Evolutionary conservation across 2,113 vertebrate species (phyloP).

Genomic region (Apodemus speciosus): DNA sequence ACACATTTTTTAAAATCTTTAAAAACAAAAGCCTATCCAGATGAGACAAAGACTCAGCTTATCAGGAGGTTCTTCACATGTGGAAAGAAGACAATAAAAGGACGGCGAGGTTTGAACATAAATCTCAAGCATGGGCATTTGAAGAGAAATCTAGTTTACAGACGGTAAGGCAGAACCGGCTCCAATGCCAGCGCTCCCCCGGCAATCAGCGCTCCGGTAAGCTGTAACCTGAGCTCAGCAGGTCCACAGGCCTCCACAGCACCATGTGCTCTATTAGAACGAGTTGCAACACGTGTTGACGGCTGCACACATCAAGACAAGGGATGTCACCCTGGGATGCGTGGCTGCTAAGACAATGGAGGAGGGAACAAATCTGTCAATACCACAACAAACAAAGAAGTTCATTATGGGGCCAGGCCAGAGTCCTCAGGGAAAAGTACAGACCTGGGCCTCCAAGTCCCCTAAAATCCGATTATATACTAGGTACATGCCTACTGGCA

Average conservation of each 20-base stretch:
- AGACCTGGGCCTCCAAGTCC: background rate
- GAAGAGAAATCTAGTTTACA: background rate
- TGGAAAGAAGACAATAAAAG: background rate
- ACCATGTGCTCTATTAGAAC: background rate
- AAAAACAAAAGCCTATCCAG: background rate
- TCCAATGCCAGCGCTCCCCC: slow-evolving; percentile 24
- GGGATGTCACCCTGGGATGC: background rate
- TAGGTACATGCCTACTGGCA: background rate
- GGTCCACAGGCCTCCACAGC: slow-evolving; percentile 39
- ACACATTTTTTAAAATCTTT: background rate
- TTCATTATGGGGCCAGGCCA: background rate
- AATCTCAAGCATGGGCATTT: background rate
- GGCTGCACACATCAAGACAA: slow-evolving; percentile 32
- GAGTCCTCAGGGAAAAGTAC: background rate
- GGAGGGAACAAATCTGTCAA: background rate
- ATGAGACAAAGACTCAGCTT: background rate
- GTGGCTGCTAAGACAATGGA: background rate
- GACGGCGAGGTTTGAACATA: background rate
- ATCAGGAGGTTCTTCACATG: background rate
- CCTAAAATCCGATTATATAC: background rate
- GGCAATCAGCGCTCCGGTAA: background rate
- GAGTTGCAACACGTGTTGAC: background rate
- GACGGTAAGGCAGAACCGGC: background rate
- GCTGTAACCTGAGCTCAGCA: slow-evolving; percentile 24
- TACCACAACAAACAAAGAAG: background rate